A percentile compares a stretch with the other conserved stretches of the same genome.
Evolutionary conservation across 2,113 vertebrate genomes (phyloP).

Genomic region (Elephas maximus): DNA sequence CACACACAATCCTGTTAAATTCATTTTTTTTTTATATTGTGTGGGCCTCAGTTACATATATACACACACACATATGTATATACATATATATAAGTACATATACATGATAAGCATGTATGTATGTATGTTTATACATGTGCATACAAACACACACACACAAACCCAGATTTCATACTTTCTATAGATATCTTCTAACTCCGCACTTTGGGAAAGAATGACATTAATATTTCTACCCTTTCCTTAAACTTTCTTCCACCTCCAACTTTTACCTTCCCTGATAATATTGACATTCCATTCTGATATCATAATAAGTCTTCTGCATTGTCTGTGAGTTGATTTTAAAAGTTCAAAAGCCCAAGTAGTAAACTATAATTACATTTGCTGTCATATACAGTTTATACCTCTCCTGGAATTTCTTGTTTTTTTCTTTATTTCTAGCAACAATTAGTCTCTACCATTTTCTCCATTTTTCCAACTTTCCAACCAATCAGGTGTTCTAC

Average conservation of each 20-base stretch:
- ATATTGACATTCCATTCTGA: neutral
- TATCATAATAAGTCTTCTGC: neutral
- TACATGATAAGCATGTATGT: neutral
- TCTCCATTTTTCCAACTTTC: neutral
- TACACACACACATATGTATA: neutral
- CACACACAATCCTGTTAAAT: neutral
- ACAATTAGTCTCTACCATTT: neutral
- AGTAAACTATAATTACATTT: neutral
- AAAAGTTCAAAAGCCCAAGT: neutral
- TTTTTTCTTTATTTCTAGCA: conserved; percentile 39
- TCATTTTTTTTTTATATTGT: neutral
- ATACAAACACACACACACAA: neutral
- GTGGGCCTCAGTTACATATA: neutral
- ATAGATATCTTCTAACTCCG: too few relatives aligned
- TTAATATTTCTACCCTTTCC: neutral
- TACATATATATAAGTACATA: neutral
- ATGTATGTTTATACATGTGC: neutral
- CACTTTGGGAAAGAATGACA: neutral
- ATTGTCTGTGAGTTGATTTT: neutral
- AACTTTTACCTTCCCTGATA: neutral
- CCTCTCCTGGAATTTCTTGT: neutral
- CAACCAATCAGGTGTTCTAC: neutral
- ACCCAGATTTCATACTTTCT: too few relatives aligned
- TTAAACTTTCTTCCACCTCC: conserved; percentile 7
- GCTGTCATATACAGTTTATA: neutral